phyloP scores from a whole-genome alignment of 23 tunicate species.

The Halocynthia aurantium region DNA sequence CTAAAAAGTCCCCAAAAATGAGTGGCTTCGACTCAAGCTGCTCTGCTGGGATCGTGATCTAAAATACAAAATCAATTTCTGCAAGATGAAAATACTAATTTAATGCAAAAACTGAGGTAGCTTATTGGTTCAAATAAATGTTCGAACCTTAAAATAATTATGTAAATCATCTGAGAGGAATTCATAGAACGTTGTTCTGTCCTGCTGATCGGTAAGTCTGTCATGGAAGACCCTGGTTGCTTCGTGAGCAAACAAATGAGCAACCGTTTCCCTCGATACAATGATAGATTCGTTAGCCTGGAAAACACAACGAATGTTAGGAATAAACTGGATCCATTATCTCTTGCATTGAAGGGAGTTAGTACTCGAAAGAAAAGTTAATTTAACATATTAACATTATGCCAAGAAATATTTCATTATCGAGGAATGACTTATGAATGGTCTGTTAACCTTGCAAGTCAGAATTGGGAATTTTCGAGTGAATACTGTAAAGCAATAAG shows the following conservation, averaged over 20 bases:
- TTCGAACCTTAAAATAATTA: constrained; percentile 78
- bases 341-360: no score
- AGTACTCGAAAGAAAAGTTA: no score
- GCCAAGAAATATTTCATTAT: no score
- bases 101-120: background rate
- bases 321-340: background rate
- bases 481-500: no score
- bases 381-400: no score
- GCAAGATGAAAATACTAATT: background rate
- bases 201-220: constrained; percentile 60
- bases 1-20: constrained; percentile 79
- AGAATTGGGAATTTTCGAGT: no score
- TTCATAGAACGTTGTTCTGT: constrained; percentile 52
- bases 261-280: constrained; percentile 76
- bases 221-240: constrained; percentile 93
- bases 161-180: constrained; percentile 89
- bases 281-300: constrained; percentile 89
- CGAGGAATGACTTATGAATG: no score
- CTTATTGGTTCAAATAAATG: background rate
- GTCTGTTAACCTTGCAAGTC: no score
- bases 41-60: constrained; percentile 75
- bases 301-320: background rate
- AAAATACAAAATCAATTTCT: background rate
- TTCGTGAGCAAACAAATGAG: constrained; percentile 94
- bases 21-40: constrained; percentile 42